phyloP scores from a whole-genome alignment of 1,140 invertebrate genomes.

The Anastatus disparis region DNA sequence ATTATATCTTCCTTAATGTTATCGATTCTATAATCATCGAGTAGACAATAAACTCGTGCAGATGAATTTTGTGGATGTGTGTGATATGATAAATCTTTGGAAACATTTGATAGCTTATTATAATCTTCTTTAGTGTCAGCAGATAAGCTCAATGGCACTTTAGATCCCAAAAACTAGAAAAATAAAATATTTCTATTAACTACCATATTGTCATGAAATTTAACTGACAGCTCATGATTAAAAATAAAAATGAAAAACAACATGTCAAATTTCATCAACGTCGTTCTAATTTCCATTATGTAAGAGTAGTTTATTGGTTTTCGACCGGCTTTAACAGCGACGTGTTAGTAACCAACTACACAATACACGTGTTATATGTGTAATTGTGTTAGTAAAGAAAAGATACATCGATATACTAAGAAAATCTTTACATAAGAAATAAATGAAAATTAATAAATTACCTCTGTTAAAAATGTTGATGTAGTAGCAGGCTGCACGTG shows the following conservation, averaged over 20 bases:
- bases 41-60: background rate
- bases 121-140: background rate
- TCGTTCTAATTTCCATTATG: constrained; percentile 43
- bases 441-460: constrained; percentile 34
- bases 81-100: background rate
- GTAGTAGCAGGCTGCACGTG: constrained; percentile 40
- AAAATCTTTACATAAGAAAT: too few relatives aligned
- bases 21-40: background rate
- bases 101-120: background rate
- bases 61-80: background rate
- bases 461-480: constrained; percentile 50
- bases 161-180: constrained; percentile 44
- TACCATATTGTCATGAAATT: too few relatives aligned
- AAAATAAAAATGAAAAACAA: background rate
- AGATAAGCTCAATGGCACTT: background rate
- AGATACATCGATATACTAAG: too few relatives aligned
- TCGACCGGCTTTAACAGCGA: constrained; percentile 4
- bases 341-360: too few relatives aligned
- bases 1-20: background rate
- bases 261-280: constrained; percentile 1
- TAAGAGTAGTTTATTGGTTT: constrained; percentile 51
- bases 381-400: too few relatives aligned
- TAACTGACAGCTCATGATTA: background rate
- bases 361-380: too few relatives aligned
- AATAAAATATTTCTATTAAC: background rate